phyloP scores from a whole-genome alignment of 2,113 vertebrate species.

The Anser cygnoides region DNA sequence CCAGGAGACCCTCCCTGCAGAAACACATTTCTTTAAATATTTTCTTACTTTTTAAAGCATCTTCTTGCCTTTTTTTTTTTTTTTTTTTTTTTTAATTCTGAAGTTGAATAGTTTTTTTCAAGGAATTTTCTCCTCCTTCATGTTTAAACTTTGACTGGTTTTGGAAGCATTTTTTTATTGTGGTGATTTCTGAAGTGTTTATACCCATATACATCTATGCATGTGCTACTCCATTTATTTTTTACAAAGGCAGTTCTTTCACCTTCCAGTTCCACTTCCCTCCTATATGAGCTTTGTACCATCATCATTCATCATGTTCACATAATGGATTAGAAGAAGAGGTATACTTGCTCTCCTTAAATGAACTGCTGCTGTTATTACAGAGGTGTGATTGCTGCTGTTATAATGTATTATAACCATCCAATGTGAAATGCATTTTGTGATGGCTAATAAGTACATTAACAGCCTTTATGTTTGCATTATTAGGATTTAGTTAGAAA shows the following conservation, averaged over 20 bases:
- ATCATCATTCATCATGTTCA: constrained; percentile 63
- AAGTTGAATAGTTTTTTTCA: background rate
- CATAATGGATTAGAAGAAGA: constrained; percentile 58
- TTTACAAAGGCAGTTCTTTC: constrained; percentile 38
- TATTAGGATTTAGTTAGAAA: constrained; percentile 70
- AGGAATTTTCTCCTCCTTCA: background rate
- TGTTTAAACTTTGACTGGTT: background rate
- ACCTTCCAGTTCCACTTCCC: constrained; percentile 47
- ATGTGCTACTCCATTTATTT: background rate
- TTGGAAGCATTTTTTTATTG: background rate
- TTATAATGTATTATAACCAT: constrained; percentile 58
- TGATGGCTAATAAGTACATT: constrained; percentile 65
- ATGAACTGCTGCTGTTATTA: constrained; percentile 64
- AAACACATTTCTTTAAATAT: background rate
- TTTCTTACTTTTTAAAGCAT: background rate
- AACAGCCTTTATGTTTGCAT: constrained; percentile 66
- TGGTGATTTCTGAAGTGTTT: background rate
- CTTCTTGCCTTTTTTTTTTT: rapidly evolving
- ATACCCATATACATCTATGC: background rate
- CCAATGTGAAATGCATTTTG: constrained; percentile 67
- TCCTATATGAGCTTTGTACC: background rate
- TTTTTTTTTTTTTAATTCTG: background rate
- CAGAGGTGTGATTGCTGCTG: constrained; percentile 54
- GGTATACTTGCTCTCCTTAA: constrained; percentile 56
- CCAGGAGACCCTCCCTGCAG: background rate